phyloP scores from a whole-genome alignment of 2,797 vertebrate genomes.

The Danionella dracula region DNA sequence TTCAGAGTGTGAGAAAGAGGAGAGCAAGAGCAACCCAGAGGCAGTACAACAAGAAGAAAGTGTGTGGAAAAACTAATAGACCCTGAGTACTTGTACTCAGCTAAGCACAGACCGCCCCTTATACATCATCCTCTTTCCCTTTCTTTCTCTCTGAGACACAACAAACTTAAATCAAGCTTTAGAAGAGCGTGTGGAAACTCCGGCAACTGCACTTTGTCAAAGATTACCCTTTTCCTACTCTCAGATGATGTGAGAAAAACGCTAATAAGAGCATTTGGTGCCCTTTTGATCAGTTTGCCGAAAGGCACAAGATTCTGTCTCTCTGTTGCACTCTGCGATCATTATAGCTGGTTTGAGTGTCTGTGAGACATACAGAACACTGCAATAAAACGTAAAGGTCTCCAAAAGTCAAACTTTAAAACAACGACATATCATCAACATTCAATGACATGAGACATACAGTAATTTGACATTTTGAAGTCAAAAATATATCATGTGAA shows the following conservation, averaged over 20 bases:
- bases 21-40: not conserved
- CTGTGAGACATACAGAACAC: too few species aligned
- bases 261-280: constrained; percentile 27
- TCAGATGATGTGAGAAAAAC: constrained; percentile 20
- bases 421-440: too few species aligned
- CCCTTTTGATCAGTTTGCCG: constrained; percentile 23
- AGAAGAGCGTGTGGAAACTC: constrained; percentile 12
- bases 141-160: not conserved
- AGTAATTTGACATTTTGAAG: too few species aligned
- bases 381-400: too few species aligned
- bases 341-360: too few species aligned
- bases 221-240: constrained; percentile 9
- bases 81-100: not conserved
- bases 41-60: not conserved
- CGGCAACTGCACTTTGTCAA: constrained; percentile 17
- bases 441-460: too few species aligned
- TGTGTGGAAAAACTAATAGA: constrained; percentile 1
- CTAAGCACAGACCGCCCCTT: not conserved
- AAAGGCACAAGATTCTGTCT: not conserved
- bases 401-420: too few species aligned
- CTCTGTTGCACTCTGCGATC: not conserved
- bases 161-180: constrained; percentile 10
- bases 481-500: too few species aligned
- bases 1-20: not conserved
- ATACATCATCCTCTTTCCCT: constrained; percentile 11